Evolutionary conservation across 2,797 vertebrate species (phyloP).

Genomic region (Thalassophryne amazonica): DNA sequence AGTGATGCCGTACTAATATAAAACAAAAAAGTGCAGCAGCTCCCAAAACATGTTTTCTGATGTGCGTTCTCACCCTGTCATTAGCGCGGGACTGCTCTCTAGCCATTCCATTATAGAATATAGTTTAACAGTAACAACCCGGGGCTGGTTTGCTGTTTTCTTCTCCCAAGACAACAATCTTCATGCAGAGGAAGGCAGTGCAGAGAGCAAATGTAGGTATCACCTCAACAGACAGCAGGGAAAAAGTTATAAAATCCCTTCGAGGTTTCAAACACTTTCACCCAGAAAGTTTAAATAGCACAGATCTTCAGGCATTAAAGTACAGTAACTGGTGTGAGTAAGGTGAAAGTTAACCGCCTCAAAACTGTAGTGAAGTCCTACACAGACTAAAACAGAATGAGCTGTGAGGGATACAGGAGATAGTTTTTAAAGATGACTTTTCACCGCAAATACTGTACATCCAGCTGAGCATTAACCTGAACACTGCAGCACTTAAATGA

Average conservation of each 20-base stretch:
- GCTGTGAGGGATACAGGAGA: not conserved
- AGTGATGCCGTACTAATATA: conserved; percentile 31
- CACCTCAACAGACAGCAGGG: conserved; percentile 41
- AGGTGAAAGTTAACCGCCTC: conserved; percentile 11
- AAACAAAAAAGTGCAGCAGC: conserved; percentile 55
- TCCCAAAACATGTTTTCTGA: conserved; percentile 28
- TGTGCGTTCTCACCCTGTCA: conserved; percentile 33
- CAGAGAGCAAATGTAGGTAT: conserved; percentile 33
- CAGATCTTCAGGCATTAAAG: conserved; percentile 52
- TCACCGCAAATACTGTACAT: conserved; percentile 24
- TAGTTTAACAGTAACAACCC: conserved; percentile 60
- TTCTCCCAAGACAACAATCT: conserved; percentile 17
- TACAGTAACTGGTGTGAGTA: conserved; percentile 17
- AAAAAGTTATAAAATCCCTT: conserved; percentile 39
- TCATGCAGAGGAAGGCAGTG: conserved; percentile 25
- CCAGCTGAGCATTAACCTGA: conserved; percentile 24
- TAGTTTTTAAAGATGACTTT: conserved; percentile 1
- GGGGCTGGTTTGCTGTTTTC: conserved; percentile 49
- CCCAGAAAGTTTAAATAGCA: conserved; percentile 38
- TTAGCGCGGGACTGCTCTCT: conserved; percentile 62
- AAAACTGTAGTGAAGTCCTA: conserved; percentile 14
- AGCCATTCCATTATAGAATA: conserved; percentile 52
- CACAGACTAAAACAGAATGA: not conserved
- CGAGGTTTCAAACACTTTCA: conserved; percentile 32
- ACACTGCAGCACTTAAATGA: conserved; percentile 27